phyloP scores from a whole-genome alignment of 2,797 vertebrate genomes.

The Bryconaethiops microstoma region DNA sequence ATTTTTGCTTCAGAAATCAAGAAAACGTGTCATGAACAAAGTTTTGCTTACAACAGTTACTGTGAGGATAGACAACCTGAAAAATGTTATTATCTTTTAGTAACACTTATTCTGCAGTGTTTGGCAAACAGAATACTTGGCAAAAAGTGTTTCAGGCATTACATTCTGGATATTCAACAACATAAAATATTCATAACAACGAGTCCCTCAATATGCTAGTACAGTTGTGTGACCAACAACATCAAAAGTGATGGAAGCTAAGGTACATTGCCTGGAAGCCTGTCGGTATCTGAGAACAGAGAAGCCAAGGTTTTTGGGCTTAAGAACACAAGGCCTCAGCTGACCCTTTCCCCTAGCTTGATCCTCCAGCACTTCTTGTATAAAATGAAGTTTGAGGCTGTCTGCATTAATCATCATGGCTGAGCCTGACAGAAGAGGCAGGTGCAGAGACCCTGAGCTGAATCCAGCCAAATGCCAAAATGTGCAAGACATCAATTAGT shows the following conservation, averaged over 20 bases:
- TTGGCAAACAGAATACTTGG: no score
- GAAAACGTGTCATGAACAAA: no score
- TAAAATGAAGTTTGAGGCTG: constrained; percentile 24
- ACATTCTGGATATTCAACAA: constrained; percentile 8
- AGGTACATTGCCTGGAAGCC: constrained; percentile 53
- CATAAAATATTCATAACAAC: background rate
- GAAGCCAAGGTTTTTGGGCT: constrained; percentile 17
- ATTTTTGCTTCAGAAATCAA: no score
- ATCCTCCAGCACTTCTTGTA: constrained; percentile 3
- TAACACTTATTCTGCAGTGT: no score
- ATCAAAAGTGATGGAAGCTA: background rate
- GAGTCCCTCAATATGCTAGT: background rate
- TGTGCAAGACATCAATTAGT: constrained; percentile 99
- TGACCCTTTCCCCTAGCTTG: background rate
- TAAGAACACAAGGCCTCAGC: background rate
- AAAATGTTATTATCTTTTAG: no score
- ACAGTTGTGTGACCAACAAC: background rate
- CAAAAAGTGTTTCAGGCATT: background rate
- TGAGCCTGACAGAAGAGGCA: constrained; percentile 80
- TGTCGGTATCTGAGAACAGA: constrained; percentile 51
- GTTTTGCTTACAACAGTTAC: no score
- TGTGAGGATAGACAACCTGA: no score
- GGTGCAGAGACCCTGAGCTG: constrained; percentile 70
- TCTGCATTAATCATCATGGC: constrained; percentile 54
- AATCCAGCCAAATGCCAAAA: constrained; percentile 91